A percentile compares a stretch with the other conserved stretches of the same genome.
Conservation (phyloP, 2,888 invertebrate species). For the Zaprionus lineosus region DNA sequence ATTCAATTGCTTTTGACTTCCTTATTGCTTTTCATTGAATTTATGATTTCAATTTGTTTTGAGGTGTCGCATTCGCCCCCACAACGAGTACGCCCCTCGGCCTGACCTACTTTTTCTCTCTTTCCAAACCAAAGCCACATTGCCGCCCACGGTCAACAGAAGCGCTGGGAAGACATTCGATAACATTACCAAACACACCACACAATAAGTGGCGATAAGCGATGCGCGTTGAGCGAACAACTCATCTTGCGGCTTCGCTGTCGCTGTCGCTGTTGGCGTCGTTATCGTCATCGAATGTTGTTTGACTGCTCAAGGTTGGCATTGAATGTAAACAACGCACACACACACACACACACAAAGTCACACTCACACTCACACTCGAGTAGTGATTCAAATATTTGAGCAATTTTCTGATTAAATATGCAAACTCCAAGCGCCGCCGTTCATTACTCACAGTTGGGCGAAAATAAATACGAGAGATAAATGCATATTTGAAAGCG, state of each 20-base stretch:
- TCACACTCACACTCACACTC: no score
- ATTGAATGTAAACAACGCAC: constrained; percentile 29
- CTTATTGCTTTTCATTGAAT: no score
- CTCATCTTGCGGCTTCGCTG: no score
- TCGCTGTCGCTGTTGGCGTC: no score
- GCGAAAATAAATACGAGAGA: neutral
- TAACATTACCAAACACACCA: constrained; percentile 18
- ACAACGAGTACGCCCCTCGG: no score
- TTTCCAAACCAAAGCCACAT: constrained; percentile 13
- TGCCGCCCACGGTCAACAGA: constrained; percentile 22
- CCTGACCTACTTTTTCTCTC: no score
- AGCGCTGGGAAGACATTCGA: constrained; percentile 24
- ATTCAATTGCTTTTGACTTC: constrained; percentile 12
- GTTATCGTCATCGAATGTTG: constrained; percentile 27
- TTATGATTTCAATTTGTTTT: neutral
- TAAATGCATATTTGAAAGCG: constrained; percentile 18
- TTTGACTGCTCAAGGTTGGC: constrained; percentile 50
- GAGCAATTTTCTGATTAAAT: constrained; percentile 55
- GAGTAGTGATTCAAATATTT: constrained; percentile 48
- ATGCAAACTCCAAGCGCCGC: constrained; percentile 46
- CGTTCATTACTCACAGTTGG: constrained; percentile 23
- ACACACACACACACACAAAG: constrained; percentile 33
- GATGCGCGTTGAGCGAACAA: no score
- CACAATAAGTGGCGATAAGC: constrained; percentile 15
- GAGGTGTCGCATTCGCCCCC: constrained; percentile 41